phyloP scores from a whole-genome alignment of 2,113 vertebrate genomes.

The Parus major region DNA sequence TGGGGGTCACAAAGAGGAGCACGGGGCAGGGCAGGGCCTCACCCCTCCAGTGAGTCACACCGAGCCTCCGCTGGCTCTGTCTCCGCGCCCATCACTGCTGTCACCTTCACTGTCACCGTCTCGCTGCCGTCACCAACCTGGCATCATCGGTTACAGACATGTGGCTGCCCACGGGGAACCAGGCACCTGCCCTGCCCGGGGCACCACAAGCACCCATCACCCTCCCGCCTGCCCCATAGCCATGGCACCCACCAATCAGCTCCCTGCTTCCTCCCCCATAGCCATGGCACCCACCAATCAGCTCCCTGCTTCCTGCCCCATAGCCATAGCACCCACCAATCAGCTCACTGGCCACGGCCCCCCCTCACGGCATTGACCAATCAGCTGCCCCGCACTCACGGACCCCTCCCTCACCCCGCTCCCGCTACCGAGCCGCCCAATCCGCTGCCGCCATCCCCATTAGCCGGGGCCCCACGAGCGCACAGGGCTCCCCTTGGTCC shows the following conservation, averaged over 20 bases:
- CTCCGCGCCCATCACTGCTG: neutral
- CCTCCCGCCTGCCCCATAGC: neutral
- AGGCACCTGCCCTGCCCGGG: too few relatives aligned
- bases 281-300: rapidly evolving
- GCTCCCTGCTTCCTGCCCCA: neutral
- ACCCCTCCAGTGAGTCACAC: neutral
- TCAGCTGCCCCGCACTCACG: neutral
- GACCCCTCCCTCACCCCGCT: neutral
- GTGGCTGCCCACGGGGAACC: neutral
- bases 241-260: neutral
- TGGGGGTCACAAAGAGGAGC: rapidly evolving
- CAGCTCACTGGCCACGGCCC: neutral
- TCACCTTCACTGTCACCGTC: neutral
- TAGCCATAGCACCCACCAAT: rapidly evolving
- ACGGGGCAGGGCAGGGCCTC: neutral
- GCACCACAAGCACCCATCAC: neutral
- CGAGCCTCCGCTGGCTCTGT: neutral
- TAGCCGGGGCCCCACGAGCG: neutral
- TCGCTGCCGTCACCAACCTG: neutral
- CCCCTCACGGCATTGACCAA: neutral
- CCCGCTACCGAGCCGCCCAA: neutral
- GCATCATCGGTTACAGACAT: too few relatives aligned
- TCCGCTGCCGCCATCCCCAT: neutral
- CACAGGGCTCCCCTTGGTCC: neutral
- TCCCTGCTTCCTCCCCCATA: neutral